These are phyloP conservation scores for Alosa sapidissima DNA, from an alignment of 2,797 vertebrate genomes.

Conservation along the genomic window DNA sequence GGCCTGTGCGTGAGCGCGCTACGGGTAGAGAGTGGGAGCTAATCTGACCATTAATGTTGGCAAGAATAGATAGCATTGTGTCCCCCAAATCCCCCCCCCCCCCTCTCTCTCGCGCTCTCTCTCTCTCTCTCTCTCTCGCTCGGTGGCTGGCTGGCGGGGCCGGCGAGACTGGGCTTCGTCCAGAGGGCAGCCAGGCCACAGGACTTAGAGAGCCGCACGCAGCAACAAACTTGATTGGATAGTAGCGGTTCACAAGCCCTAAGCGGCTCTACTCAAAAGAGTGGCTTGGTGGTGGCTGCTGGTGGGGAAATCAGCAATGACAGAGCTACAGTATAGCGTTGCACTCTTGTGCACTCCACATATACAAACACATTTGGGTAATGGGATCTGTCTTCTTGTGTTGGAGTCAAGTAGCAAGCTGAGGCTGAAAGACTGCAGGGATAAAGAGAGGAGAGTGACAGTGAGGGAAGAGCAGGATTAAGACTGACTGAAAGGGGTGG, in stretches of 20 bases:
- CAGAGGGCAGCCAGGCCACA: background rate
- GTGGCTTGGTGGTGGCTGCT: background rate
- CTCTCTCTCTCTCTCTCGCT: background rate
- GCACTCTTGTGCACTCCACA: background rate
- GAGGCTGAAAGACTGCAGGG: slow-evolving; percentile 2
- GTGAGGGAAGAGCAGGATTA: background rate
- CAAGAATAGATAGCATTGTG: slow-evolving; percentile 47
- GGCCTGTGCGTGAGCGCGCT: background rate
- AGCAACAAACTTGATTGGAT: background rate
- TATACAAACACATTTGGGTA: slow-evolving; percentile 1
- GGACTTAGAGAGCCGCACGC: background rate
- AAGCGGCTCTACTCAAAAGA: background rate
- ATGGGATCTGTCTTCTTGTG: slow-evolving; percentile 2
- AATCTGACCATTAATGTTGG: slow-evolving; percentile 37
- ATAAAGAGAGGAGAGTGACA: background rate
- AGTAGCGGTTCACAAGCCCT: background rate
- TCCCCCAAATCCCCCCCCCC: background rate
- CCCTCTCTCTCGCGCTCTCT: background rate
- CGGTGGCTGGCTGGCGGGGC: background rate
- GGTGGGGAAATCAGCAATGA: background rate
- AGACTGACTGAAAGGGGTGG: background rate
- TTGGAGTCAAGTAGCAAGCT: slow-evolving; percentile 5
- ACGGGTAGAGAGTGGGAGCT: slow-evolving; percentile 20
- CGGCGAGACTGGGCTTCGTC: background rate
- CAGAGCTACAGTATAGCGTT: background rate